phyloP scores from a whole-genome alignment of 2,888 invertebrate species.

The Campoplex capitator region DNA sequence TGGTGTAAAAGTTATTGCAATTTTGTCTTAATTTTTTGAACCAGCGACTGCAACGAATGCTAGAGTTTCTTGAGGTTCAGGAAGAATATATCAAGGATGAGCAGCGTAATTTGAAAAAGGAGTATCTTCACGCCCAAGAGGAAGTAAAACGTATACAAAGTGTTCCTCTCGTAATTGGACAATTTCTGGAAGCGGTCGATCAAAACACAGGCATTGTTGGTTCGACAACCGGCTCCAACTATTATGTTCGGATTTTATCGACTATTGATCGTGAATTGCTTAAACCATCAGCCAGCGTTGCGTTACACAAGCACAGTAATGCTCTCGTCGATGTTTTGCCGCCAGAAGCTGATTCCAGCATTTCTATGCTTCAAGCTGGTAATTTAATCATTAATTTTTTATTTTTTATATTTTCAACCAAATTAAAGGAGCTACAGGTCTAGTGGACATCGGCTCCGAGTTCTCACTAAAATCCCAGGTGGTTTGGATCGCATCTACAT shows the following conservation, averaged over 20 bases:
- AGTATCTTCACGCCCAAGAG: constrained; percentile 99
- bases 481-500: too few species aligned
- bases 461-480: too few species aligned
- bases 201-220: constrained; percentile 99
- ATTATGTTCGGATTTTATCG: constrained; percentile 98
- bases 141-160: constrained; percentile 99
- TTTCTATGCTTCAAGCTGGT: constrained; percentile 98
- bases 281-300: constrained; percentile 99
- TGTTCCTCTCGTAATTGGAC: constrained; percentile 99
- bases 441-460: too few species aligned
- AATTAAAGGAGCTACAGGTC: neutral
- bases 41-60: constrained; percentile 97
- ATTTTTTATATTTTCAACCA: constrained; percentile 27
- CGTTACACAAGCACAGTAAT: constrained; percentile 99
- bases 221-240: constrained; percentile 99
- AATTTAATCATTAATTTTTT: constrained; percentile 71
- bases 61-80: constrained; percentile 99
- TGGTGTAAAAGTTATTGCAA: neutral
- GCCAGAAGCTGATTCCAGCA: constrained; percentile 99
- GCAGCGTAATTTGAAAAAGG: constrained; percentile 98
- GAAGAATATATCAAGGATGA: constrained; percentile 99
- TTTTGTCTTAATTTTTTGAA: constrained; percentile 38
- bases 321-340: constrained; percentile 99
- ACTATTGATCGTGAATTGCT: constrained; percentile 98
- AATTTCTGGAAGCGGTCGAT: constrained; percentile 99